phyloP scores from a whole-genome alignment of 2,797 vertebrate genomes.

The Amazona ochrocephala region DNA sequence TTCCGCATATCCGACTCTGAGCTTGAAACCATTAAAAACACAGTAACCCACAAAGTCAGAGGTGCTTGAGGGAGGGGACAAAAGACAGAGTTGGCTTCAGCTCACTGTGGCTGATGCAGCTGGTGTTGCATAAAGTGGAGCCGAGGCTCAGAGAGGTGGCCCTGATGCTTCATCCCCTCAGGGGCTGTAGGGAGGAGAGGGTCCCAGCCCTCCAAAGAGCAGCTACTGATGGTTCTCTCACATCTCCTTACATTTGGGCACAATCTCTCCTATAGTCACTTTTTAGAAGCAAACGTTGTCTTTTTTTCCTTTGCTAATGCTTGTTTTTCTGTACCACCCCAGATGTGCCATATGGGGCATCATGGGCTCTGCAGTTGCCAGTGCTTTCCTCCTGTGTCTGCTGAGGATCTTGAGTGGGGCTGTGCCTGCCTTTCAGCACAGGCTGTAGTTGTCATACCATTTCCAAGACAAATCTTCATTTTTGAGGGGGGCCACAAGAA shows the following conservation, averaged over 20 bases:
- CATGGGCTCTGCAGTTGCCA: background rate
- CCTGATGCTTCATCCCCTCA: rapidly evolving
- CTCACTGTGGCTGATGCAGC: rapidly evolving
- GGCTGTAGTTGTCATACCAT: background rate
- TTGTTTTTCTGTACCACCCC: background rate
- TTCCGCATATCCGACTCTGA: background rate
- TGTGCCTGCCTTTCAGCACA: background rate
- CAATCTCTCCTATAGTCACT: background rate
- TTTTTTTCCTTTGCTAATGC: background rate
- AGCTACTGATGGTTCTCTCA: background rate
- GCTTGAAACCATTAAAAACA: background rate
- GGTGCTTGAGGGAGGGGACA: background rate
- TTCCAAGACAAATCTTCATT: background rate
- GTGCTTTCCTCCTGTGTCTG: background rate
- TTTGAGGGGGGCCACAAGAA: background rate
- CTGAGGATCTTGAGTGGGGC: background rate
- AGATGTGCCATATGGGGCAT: background rate
- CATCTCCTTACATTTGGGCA: background rate
- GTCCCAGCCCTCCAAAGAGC: background rate
- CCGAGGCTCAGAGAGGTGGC: rapidly evolving
- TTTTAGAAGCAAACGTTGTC: background rate
- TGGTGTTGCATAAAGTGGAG: background rate
- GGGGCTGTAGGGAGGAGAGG: background rate
- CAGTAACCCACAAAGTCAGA: background rate
- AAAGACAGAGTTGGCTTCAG: background rate